Conservation (phyloP, 2,797 vertebrate species). For the Oceanodroma leucorhoa region DNA sequence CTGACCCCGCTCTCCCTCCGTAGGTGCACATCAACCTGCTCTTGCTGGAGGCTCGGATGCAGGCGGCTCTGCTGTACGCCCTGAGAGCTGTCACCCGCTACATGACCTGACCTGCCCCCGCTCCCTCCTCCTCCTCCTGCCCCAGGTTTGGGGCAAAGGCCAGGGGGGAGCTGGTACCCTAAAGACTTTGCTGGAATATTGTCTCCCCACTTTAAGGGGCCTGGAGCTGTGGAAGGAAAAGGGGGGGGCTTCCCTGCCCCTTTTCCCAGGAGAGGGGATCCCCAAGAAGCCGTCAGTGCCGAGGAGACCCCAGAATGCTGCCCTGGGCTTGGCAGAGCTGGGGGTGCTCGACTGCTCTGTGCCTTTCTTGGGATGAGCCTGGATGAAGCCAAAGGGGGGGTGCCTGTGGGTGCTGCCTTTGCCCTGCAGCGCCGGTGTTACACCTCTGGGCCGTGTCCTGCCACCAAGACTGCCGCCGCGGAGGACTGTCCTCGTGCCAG, state of each 20-base stretch:
- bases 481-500: not conserved
- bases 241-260: not conserved
- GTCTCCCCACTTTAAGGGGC: not conserved
- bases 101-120: constrained; percentile 75
- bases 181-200: not conserved
- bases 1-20: not conserved
- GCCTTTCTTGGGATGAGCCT: not conserved
- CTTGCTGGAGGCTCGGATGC: constrained; percentile 79
- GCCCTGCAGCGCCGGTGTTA: not conserved
- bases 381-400: fast-evolving
- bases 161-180: not conserved
- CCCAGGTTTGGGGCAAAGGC: not conserved
- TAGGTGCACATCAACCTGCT: constrained; percentile 82
- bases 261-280: not conserved
- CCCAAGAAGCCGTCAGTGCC: not conserved
- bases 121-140: not conserved
- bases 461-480: fast-evolving
- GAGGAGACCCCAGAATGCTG: not conserved
- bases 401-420: not conserved
- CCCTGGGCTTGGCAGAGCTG: not conserved
- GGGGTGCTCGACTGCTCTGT: fast-evolving
- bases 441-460: not conserved
- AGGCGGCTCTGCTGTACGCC: constrained; percentile 79
- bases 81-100: constrained; percentile 79
- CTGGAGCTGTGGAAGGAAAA: not conserved